Evolutionary conservation across 2,113 vertebrate genomes (phyloP).

Genomic region (Catharus minimus): DNA sequence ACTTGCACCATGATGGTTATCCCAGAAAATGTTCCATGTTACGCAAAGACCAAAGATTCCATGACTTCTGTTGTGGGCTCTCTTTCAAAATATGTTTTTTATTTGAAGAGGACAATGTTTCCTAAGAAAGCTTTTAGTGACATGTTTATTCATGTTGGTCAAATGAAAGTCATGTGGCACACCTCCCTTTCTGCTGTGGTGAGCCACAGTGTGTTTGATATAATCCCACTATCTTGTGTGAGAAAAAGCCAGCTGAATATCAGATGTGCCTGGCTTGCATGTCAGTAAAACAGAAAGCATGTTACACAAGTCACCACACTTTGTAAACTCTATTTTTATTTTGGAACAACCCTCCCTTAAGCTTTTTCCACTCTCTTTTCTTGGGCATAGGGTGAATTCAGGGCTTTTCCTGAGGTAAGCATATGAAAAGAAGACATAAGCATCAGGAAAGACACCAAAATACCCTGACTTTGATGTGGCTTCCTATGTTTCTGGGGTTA

Average conservation of each 20-base stretch:
- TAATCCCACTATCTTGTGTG: conserved; percentile 46
- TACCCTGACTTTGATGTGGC: neutral
- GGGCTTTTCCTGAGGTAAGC: neutral
- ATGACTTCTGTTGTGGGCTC: conserved; percentile 60
- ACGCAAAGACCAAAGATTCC: conserved; percentile 58
- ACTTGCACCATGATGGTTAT: conserved; percentile 29
- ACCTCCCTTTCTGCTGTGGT: conserved; percentile 44
- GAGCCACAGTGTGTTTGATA: conserved; percentile 22
- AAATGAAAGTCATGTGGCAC: conserved; percentile 49
- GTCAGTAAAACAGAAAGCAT: conserved; percentile 34
- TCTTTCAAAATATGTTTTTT: conserved; percentile 60
- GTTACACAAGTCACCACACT: conserved; percentile 16
- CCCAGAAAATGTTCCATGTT: conserved; percentile 47
- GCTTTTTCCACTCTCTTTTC: neutral
- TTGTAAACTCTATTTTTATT: conserved; percentile 8
- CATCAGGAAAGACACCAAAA: neutral
- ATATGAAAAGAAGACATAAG: neutral
- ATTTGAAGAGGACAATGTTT: conserved; percentile 42
- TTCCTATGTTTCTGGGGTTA: neutral
- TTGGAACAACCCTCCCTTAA: neutral
- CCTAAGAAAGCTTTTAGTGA: conserved; percentile 53
- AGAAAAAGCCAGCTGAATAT: conserved; percentile 42
- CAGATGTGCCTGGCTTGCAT: conserved; percentile 50
- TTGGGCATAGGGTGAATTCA: neutral
- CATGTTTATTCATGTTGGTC: conserved; percentile 32